phyloP scores from a whole-genome alignment of 2,797 vertebrate genomes.

The Pantherophis alleghaniensis region DNA sequence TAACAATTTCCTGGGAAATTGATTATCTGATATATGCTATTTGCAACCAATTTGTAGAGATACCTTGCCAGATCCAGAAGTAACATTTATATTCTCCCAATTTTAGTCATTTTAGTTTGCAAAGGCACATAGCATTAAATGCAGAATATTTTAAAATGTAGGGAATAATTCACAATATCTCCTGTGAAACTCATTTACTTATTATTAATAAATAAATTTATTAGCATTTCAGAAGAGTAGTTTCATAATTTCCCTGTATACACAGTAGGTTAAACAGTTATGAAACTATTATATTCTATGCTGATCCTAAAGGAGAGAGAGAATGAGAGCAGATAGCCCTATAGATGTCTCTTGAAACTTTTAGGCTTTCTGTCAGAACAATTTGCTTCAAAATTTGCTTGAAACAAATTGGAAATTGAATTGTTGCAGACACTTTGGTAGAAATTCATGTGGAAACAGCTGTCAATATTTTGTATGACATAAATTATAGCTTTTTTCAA shows the following conservation, averaged over 20 bases:
- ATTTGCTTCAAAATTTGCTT: neutral
- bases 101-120: neutral
- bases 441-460: constrained; percentile 1
- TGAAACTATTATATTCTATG: neutral
- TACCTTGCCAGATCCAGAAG: neutral
- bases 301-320: neutral
- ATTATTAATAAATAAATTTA: neutral
- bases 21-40: neutral
- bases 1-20: neutral
- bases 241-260: neutral
- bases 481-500: neutral
- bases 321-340: neutral
- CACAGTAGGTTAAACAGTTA: neutral
- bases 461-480: neutral
- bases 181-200: neutral
- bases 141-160: neutral
- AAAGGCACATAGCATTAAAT: neutral
- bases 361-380: accelerated
- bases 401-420: neutral
- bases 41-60: neutral
- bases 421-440: neutral
- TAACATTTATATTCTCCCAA: neutral
- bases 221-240: neutral
- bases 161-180: neutral
- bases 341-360: neutral